Conservation (phyloP, 2,888 invertebrate genomes). For the Philereme vetulata region DNA sequence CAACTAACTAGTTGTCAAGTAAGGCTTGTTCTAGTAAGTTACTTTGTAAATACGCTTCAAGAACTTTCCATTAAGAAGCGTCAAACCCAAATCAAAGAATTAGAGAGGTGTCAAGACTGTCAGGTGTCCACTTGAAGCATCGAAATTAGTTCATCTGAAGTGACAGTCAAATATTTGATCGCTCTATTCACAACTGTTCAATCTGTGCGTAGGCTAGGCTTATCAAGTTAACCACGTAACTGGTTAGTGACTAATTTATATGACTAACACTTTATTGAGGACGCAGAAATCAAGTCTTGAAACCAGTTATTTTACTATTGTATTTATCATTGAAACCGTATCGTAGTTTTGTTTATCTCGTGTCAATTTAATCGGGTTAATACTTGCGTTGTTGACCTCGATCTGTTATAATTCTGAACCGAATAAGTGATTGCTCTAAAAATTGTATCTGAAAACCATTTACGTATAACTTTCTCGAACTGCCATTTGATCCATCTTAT, state of each 20-base stretch:
- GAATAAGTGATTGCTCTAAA: background rate
- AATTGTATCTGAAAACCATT: constrained; percentile 5
- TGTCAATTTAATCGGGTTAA: constrained; percentile 19
- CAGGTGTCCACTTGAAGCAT: background rate
- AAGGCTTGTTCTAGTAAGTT: no score
- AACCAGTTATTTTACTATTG: constrained; percentile 40
- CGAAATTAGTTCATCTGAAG: constrained; percentile 14
- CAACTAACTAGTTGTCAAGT: constrained; percentile 19
- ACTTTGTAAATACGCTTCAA: background rate
- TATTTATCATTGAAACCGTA: constrained; percentile 33
- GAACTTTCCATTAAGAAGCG: constrained; percentile 12
- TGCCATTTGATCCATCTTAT: background rate
- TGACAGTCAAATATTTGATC: constrained; percentile 16
- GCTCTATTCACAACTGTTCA: constrained; percentile 18
- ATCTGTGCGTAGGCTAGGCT: constrained; percentile 24
- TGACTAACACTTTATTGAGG: constrained; percentile 44
- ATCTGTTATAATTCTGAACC: background rate
- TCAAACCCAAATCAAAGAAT: constrained; percentile 8
- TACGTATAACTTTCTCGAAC: constrained; percentile 20
- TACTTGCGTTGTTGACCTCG: constrained; percentile 25
- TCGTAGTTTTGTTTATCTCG: constrained; percentile 40
- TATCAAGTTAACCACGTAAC: constrained; percentile 32
- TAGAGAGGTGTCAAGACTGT: constrained; percentile 1
- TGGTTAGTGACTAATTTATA: constrained; percentile 45
- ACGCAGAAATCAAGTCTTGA: constrained; percentile 45